Base-by-base conservation (phyloP, 2,888 invertebrate species). In the Cephonodes hylas region DNA sequence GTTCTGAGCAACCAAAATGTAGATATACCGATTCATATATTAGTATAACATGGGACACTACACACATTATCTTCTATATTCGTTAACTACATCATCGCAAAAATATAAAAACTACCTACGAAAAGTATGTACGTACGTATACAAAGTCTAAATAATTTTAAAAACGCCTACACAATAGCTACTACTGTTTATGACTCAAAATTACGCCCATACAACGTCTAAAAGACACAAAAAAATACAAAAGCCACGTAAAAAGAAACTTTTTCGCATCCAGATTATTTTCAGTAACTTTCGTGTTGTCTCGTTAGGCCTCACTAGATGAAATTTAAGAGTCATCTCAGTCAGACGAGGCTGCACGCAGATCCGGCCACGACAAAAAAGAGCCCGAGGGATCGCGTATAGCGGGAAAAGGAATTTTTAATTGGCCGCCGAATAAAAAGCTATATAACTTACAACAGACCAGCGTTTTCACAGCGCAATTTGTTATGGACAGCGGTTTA, bases 401-500 rank as follows among this genome's bases (percentile, higher is more conserved):
- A 74, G 75, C 75, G 77, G 77, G 76, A 82, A 85, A 84, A 84
- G 80, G 83, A 83, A 83, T 86, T 86, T 89, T 88, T 89, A 89
- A 90, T 89, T 89, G 88, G 87, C 84, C 77, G 80, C 78, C 74
- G 84, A 87, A 89, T 86, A 86, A 85, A 87, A 77, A 76, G 70
- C 75, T 70, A 79, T 79, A 77, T 80, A 80, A 78, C 77, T 80
- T 79, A 77, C 75, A 74, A 79, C 76, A 81, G 74, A 82, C 79
- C 75, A 73, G 67, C 65, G 61, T 72, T 79, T 77, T 76, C 69
- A 75, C 72, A 67, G 66, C 68, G 69, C 71, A 71, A 78, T 79
- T 79, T 72, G 73, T 75, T 72, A 71, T 71, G 71, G 67, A 65
- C 65, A 64, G 65, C 63, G 69, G 66, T 65, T 77, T 69, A 70